These are phyloP conservation scores for Porites australiensis DNA, from an alignment of 64 coral and sea anemone genomes.

Conservation along the genomic window DNA sequence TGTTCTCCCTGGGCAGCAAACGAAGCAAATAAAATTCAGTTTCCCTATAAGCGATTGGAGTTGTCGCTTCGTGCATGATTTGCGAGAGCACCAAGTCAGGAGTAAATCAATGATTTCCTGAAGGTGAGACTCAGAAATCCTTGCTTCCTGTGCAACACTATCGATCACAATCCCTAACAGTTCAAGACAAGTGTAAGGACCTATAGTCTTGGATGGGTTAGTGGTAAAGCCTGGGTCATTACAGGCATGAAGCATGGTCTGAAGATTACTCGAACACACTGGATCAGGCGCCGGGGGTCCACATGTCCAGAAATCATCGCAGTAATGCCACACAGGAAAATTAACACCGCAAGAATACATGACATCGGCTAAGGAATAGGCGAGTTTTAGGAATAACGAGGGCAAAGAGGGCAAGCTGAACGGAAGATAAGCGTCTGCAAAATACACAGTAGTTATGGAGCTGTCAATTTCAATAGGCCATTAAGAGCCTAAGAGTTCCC, in stretches of 20 bases:
- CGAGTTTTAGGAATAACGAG: slow-evolving; percentile 10
- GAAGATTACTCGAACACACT: not conserved
- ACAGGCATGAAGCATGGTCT: slow-evolving; percentile 9
- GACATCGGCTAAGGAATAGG: not conserved
- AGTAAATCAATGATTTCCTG: not conserved
- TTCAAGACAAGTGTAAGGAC: slow-evolving; percentile 12
- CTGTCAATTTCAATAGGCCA: not conserved
- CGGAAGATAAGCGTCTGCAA: not conserved
- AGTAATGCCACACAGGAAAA: not conserved
- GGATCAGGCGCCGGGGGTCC: not conserved
- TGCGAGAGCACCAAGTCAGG: not conserved
- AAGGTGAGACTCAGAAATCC: not conserved
- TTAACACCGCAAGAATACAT: not conserved
- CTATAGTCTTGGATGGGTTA: slow-evolving; percentile 21
- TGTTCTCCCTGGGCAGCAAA: slow-evolving; percentile 37
- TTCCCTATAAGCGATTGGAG: slow-evolving; percentile 14
- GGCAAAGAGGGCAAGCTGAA: not conserved
- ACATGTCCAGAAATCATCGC: slow-evolving; percentile 49
- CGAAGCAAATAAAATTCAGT: not conserved
- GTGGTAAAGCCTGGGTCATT: not conserved
- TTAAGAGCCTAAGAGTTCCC: not conserved
- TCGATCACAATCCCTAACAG: slow-evolving; percentile 35
- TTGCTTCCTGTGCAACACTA: slow-evolving; percentile 1
- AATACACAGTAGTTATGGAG: not conserved
- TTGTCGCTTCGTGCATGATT: slow-evolving; percentile 35